Evolutionary conservation across 2,888 invertebrate genomes (phyloP), one percentile per base, ranked within the genome.

Genomic region (Caenorhabditis auriculariae): DNA sequence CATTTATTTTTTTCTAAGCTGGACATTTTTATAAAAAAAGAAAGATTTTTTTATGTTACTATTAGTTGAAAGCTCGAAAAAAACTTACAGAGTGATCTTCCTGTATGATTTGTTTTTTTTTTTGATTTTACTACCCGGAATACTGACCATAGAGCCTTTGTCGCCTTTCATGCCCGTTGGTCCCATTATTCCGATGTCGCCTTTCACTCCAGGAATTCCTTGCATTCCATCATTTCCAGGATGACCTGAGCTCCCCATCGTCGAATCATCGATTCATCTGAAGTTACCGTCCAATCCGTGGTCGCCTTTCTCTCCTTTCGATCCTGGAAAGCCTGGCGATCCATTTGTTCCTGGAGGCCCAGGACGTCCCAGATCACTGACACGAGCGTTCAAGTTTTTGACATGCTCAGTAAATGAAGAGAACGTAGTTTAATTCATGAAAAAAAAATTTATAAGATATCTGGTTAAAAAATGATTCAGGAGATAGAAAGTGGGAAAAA

Each of bases 151-250:
- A 15, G 69, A 59, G 32, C 73, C 73, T 50, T 73, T 73, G 50
- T 75, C 74, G 42, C 74, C 74, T 35, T 75, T 75, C 65, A 71
- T 66, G 27, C 74, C 74, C n/a, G 66, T 65, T 3, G 74, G 72
- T 32, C 74, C 74, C 24, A 71, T 53, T 19, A 69, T 71, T 46
- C 74, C 74, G 49, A 72, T 60, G 39, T 67, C 67, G 52, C 73
- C 73, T 49, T 73, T 73, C 17, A 71, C 64, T 41, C 73, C 73
- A 6, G 73, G 73, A 17, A 73, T 70, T 37, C 73, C 73, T 49
- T 66, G 67, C 67, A 73, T 70, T 15, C 73, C 72, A 23, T 69
- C 67, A 47, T 63, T 61, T 39, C 72, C 72, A 35, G 45, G 53
- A 39, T 60, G 53, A 9, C 70, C 72, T 66, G 9, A 29, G 53